Evolutionary conservation across 2,888 invertebrate genomes (phyloP), one percentile per base, ranked within the genome.

Genomic region (Pristionchus maxplancki): DNA sequence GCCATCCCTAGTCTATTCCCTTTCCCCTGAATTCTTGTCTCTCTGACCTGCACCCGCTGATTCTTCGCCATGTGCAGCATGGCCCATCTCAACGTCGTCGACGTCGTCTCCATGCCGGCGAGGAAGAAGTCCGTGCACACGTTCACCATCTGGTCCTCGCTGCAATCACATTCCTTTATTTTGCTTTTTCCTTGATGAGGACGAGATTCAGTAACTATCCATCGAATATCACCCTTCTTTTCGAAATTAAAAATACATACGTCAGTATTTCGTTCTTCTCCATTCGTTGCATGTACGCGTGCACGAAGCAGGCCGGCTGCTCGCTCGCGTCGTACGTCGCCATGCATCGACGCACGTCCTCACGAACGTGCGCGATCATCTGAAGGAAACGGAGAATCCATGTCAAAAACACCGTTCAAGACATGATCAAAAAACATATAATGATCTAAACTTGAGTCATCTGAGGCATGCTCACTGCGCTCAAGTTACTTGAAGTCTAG

Each of bases 21-120:
- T n/a, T n/a, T n/a, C n/a, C n/a, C n/a, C n/a, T n/a, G n/a, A n/a
- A n/a, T n/a, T n/a, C 48, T 74, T 74, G 17, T 17, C 17, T 28
- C 9, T 28, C 20, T 37, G 0, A 87, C 87, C 74, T 87, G 87
- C 0, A 71, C 87, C 6, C 28, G 17, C 71, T 20, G 50, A 31
- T 87, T 74, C 20, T 53, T 74, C 20, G 87, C 87, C 87, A 87
- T 67, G 50, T 48, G 74, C n/a, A 87, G 87, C 87, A 87, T 87
- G 1, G 31, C 87, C 87, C 87, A 87, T 87, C 87, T n/a, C 28
- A 87, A 44, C n/a, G 87, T 87, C 24, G 87, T 87, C 53, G 87
- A 78, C 1, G 87, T 87, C 13, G 87, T 87, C 37, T 87, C 87
- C 78, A 78, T 71, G 0, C 87, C 87, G 28, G 87, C 87, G 20